Conservation (phyloP, 2,113 vertebrate genomes). For the Thymallus thymallus region DNA sequence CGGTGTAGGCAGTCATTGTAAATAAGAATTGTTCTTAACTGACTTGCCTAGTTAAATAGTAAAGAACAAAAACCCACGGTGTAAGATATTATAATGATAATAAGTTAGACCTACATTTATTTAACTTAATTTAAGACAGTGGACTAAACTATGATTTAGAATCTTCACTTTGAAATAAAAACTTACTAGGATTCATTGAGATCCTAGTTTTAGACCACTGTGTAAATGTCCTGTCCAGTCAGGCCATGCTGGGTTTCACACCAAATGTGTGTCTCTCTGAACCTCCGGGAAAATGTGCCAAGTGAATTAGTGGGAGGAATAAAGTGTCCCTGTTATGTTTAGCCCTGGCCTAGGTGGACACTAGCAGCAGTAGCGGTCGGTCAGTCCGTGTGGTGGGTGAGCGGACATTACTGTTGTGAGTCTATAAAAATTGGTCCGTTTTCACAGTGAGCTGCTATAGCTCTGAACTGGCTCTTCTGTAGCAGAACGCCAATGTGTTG, state of each 20-base stretch:
- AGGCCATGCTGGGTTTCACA: background rate
- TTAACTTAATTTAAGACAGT: too few relatives aligned
- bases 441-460: background rate
- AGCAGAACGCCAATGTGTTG: too few relatives aligned
- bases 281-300: constrained; percentile 24
- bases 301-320: constrained; percentile 43
- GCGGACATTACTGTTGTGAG: constrained; percentile 19
- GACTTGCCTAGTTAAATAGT: too few relatives aligned
- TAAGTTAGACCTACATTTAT: too few relatives aligned
- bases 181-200: background rate
- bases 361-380: constrained; percentile 10
- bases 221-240: background rate
- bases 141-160: too few relatives aligned
- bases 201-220: background rate
- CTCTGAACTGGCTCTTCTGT: too few relatives aligned
- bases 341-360: constrained; percentile 29
- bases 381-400: constrained; percentile 16
- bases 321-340: constrained; percentile 55
- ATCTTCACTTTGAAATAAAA: too few relatives aligned
- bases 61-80: too few relatives aligned
- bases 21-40: too few relatives aligned
- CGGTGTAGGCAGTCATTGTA: too few relatives aligned
- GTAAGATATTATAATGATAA: too few relatives aligned
- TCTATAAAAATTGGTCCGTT: constrained; percentile 18
- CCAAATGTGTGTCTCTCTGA: constrained; percentile 17